Conservation (phyloP, 2,113 vertebrate genomes). For the Okapia johnstoni region DNA sequence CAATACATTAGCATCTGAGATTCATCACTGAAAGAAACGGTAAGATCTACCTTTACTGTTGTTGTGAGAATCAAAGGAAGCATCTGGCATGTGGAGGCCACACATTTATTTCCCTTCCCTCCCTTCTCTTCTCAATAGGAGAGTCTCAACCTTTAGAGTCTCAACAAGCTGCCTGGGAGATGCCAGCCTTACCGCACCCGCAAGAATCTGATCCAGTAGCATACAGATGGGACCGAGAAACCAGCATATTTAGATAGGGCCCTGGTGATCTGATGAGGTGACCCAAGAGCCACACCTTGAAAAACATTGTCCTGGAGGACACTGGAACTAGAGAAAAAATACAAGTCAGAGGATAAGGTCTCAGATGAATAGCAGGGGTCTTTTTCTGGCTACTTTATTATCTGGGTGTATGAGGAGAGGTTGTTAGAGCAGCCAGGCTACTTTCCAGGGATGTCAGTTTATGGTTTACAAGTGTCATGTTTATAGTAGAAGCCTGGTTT, state of each 20-base stretch:
- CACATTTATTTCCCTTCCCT: neutral
- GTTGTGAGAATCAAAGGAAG: neutral
- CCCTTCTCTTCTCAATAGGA: neutral
- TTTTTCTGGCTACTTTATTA: neutral
- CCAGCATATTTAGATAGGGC: neutral
- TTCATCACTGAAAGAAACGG: neutral
- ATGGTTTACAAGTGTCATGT: neutral
- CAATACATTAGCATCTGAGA: neutral
- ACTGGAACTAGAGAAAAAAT: neutral
- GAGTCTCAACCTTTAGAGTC: neutral
- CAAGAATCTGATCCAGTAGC: neutral
- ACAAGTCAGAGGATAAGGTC: neutral
- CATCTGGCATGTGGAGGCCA: neutral
- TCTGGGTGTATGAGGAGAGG: neutral
- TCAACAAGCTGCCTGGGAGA: neutral
- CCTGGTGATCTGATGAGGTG: neutral
- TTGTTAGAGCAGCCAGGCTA: neutral
- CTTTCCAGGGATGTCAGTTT: neutral
- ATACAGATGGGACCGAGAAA: neutral
- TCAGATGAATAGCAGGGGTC: neutral
- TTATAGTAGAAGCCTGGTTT: neutral
- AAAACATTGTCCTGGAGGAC: neutral
- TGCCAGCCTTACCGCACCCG: neutral
- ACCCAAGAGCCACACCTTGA: neutral
- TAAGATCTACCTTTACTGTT: neutral